Base-by-base conservation (phyloP, 2,113 vertebrate genomes). In the Mormyrus lacerda region DNA sequence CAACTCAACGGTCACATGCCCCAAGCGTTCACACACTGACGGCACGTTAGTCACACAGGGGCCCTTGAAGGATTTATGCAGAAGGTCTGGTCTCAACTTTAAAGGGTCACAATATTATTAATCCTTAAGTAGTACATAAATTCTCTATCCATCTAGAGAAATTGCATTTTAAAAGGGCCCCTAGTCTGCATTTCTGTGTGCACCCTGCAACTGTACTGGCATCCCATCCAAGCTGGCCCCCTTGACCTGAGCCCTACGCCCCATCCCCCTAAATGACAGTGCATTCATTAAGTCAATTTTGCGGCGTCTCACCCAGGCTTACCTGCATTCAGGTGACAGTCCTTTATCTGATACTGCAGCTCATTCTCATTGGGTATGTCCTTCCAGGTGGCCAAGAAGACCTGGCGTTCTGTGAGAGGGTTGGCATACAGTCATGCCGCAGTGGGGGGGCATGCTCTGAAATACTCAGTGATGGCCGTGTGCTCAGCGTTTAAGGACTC, bases 321-420 rank as follows among this genome's bases (percentile, higher is more conserved):
- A 99, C 98, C 98, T 88, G 98, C 98, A 91, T 98, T 99, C 93
- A 99, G 95, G 93, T 99, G 98, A 87, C 98, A 99, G 1, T 99
- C 98, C 93, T 99, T 99, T 93, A 99, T 99, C 95, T 99, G 98
- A 94, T 99, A 99, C 93, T 99, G 98, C 9, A 99, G 97, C 93
- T 99, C 98, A 0, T 99, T 99, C 94, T 99, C 98, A 15, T 99
- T 99, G 42, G 98, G 98, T 91, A 99, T 99, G 93, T 99, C 98
- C 73, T 99, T 99, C 98, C 98, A 99, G 2, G 98, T 99, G 50
- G 98, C 98, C 83, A 99, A 95, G 94, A 99, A 99, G 90, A 99
- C 98, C 93, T 99, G 98, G 89, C 98, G 98, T 91, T 99, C 98
- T 99, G 92, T 73, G 17, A 47, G 65, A 45, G 44, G 13, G 8